A percentile compares a stretch with the other conserved stretches of the same genome.
These are phyloP conservation scores for Pseudomyrmex pallidus DNA, from an alignment of 1,140 invertebrate species.

Conservation along the genomic window DNA sequence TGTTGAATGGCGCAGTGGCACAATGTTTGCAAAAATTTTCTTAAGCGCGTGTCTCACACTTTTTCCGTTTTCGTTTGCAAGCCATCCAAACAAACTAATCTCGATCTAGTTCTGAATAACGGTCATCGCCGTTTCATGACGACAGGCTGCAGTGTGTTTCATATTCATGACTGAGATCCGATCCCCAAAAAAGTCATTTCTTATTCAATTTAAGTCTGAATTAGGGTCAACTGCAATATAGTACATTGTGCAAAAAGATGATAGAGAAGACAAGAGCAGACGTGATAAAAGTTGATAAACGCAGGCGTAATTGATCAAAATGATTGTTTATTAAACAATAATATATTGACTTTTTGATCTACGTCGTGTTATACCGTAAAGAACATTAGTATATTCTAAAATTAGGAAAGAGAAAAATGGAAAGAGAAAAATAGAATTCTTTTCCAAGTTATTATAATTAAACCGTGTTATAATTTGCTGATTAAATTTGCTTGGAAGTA, in stretches of 20 bases:
- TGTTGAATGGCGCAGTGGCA: conserved; percentile 58
- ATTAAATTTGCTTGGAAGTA: conserved; percentile 19
- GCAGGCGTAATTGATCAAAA: conserved; percentile 10
- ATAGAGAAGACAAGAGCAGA: neutral
- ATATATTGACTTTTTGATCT: neutral
- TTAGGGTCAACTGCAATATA: neutral
- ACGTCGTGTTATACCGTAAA: neutral
- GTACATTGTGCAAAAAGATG: neutral
- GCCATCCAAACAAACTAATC: conserved; percentile 79
- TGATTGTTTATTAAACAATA: neutral
- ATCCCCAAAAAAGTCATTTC: conserved; percentile 21
- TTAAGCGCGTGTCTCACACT: conserved; percentile 63
- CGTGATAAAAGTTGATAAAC: conserved; percentile 18
- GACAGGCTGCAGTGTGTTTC: neutral
- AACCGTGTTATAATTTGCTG: neutral
- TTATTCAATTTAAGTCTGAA: conserved; percentile 2
- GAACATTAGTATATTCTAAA: conserved; percentile 11
- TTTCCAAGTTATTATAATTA: neutral
- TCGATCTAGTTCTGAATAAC: conserved; percentile 43
- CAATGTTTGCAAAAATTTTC: neutral
- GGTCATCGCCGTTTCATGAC: conserved; percentile 31
- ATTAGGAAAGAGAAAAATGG: neutral
- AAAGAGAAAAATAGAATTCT: conserved; percentile 3
- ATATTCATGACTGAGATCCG: conserved; percentile 13
- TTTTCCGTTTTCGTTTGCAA: conserved; percentile 84